Evolutionary conservation across 2,888 invertebrate genomes (phyloP).

Genomic region (Bellardia bayeri): DNA sequence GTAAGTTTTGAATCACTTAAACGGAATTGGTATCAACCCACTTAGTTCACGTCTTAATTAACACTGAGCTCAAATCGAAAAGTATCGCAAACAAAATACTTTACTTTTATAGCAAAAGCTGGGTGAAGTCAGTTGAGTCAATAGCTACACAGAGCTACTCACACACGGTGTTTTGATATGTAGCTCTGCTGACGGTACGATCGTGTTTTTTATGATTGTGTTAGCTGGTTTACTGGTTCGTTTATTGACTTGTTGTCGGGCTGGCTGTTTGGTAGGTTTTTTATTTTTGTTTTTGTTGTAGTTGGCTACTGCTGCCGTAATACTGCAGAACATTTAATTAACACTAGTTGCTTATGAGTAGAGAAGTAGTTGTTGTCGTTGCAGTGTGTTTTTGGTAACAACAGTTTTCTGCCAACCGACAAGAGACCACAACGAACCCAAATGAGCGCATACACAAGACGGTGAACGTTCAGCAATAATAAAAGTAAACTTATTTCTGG

Average conservation of each 20-base stretch:
- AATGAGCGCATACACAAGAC: neutral
- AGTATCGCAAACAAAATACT: conserved; percentile 81
- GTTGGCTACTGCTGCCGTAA: conserved; percentile 10
- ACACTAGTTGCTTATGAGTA: conserved; percentile 10
- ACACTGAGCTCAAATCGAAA: conserved; percentile 82
- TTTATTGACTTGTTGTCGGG: conserved; percentile 43
- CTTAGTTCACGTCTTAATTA: conserved; percentile 80
- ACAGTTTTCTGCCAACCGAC: conserved; percentile 25
- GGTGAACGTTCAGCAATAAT: neutral
- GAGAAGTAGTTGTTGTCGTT: neutral
- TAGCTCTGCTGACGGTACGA: conserved; percentile 59
- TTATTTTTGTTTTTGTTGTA: conserved; percentile 1
- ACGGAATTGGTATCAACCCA: conserved; percentile 75
- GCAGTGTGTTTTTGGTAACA: conserved; percentile 27
- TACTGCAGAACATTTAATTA: conserved; percentile 34
- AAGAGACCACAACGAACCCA: conserved; percentile 4
- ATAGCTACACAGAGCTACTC: conserved; percentile 37
- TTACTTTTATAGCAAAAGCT: conserved; percentile 80
- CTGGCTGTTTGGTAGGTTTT: conserved; percentile 26
- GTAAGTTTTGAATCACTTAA: conserved; percentile 34
- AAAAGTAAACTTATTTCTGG: neutral
- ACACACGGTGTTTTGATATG: neutral
- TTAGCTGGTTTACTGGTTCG: conserved; percentile 30
- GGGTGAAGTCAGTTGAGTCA: conserved; percentile 58
- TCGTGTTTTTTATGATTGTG: conserved; percentile 60